These are phyloP conservation scores for Endotricha flammealis DNA, from an alignment of 2,888 invertebrate genomes.

Conservation along the genomic window DNA sequence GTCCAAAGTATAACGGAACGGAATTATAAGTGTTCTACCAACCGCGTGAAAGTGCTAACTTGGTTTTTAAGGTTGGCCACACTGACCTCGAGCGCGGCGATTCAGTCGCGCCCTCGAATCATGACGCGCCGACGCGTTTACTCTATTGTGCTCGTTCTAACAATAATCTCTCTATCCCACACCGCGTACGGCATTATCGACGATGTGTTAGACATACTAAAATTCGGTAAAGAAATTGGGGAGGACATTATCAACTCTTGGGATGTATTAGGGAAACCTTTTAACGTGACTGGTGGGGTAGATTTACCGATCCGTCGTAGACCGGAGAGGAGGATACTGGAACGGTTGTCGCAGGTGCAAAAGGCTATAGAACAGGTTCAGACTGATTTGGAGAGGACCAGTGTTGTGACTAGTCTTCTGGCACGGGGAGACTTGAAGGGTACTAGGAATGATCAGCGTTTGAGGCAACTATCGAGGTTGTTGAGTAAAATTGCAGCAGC, in stretches of 20 bases:
- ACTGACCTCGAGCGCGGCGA: constrained; percentile 42
- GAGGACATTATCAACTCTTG: constrained; percentile 80
- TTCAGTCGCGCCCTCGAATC: constrained; percentile 55
- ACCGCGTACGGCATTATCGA: constrained; percentile 66
- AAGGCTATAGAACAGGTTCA: constrained; percentile 51
- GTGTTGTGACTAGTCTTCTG: constrained; percentile 44
- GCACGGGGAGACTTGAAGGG: constrained; percentile 55
- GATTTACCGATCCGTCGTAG: constrained; percentile 79
- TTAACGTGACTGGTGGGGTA: constrained; percentile 71
- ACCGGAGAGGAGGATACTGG: constrained; percentile 80
- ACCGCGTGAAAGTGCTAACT: constrained; percentile 19
- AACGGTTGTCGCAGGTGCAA: constrained; percentile 54
- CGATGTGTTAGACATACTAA: constrained; percentile 80
- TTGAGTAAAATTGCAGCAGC: constrained; percentile 78
- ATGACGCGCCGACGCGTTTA: constrained; percentile 54
- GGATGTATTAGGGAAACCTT: constrained; percentile 79
- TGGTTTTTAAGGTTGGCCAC: constrained; percentile 33
- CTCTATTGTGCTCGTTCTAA: too few species aligned
- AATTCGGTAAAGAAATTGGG: constrained; percentile 78
- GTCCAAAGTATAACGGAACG: too few species aligned
- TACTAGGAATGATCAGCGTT: constrained; percentile 75
- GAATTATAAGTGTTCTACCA: too few species aligned
- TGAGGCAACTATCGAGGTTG: constrained; percentile 80
- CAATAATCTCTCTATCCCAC: too few species aligned
- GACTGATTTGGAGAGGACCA: constrained; percentile 42